phyloP scores from a whole-genome alignment of 2,113 vertebrate genomes.

The Mellivora capensis region DNA sequence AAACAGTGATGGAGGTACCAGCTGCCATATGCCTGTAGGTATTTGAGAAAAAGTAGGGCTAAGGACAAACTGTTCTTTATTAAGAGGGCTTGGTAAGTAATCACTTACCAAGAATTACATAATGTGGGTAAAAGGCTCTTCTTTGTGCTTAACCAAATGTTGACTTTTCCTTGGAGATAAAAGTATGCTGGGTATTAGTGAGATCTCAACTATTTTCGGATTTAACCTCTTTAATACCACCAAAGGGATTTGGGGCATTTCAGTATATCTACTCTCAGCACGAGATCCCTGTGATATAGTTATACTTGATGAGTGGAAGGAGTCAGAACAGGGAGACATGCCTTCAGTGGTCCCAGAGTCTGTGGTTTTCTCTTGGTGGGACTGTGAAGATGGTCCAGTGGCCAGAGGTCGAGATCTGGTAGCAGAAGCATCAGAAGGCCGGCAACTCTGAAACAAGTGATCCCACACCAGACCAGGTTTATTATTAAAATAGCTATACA shows the following conservation, averaged over 20 bases:
- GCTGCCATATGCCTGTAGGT: constrained; percentile 71
- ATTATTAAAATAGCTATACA: constrained; percentile 56
- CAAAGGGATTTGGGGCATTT: constrained; percentile 76
- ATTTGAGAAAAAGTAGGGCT: constrained; percentile 84
- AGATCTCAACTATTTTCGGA: constrained; percentile 81
- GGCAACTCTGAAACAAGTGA: constrained; percentile 85
- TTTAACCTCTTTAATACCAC: constrained; percentile 82
- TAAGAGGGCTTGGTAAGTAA: constrained; percentile 34
- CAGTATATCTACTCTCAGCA: constrained; percentile 76
- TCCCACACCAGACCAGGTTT: constrained; percentile 63
- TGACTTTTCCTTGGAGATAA: constrained; percentile 81
- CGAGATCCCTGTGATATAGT: constrained; percentile 59
- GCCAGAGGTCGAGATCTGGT: constrained; percentile 66
- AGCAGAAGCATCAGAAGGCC: constrained; percentile 72
- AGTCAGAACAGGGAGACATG: constrained; percentile 73
- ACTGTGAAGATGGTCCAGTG: constrained; percentile 50
- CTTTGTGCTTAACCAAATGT: constrained; percentile 79
- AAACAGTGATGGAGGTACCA: constrained; percentile 82
- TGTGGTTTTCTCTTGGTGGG: constrained; percentile 67
- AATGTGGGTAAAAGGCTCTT: constrained; percentile 73
- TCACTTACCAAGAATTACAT: constrained; percentile 74
- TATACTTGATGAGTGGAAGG: constrained; percentile 68
- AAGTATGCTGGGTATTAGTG: constrained; percentile 80
- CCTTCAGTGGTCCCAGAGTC: constrained; percentile 75
- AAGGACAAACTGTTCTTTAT: constrained; percentile 70